These are phyloP conservation scores for Phenganax marumi DNA, from an alignment of 92 coral and sea anemone genomes.

Conservation along the genomic window DNA sequence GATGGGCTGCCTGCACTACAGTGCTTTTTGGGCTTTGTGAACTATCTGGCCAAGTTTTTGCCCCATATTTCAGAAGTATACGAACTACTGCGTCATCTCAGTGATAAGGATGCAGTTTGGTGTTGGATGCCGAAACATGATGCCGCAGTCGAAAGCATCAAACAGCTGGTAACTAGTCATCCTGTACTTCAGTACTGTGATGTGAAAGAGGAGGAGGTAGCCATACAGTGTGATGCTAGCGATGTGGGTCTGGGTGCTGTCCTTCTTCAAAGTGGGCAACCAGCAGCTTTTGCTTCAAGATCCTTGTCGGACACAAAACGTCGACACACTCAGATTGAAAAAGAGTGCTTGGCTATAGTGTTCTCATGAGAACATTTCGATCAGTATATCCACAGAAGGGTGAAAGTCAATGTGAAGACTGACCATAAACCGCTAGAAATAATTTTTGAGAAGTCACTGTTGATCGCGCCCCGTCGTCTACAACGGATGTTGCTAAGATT, in stretches of 20 bases:
- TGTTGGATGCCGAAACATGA: no score
- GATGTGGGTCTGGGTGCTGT: no score
- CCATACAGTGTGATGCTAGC: constrained; percentile 28
- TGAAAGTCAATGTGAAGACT: no score
- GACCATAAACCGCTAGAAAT: constrained; percentile 8
- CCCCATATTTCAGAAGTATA: neutral
- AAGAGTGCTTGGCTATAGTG: no score
- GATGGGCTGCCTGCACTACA: neutral
- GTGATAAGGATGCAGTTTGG: no score
- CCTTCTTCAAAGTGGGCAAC: no score
- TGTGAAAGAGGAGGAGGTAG: constrained; percentile 20
- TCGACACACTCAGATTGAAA: no score
- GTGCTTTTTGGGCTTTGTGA: neutral
- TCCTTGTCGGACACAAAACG: no score
- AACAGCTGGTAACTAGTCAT: constrained; percentile 29
- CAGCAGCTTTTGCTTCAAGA: no score
- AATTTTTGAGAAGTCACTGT: neutral
- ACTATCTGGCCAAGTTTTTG: neutral
- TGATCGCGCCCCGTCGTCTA: neutral
- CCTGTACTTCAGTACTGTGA: constrained; percentile 24
- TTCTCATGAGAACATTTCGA: no score
- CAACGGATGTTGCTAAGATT: neutral
- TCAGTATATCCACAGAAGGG: no score
- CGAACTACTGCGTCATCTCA: neutral
- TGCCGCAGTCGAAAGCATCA: no score